phyloP scores from a whole-genome alignment of 2,113 vertebrate genomes.

The Crotophaga sulcirostris region DNA sequence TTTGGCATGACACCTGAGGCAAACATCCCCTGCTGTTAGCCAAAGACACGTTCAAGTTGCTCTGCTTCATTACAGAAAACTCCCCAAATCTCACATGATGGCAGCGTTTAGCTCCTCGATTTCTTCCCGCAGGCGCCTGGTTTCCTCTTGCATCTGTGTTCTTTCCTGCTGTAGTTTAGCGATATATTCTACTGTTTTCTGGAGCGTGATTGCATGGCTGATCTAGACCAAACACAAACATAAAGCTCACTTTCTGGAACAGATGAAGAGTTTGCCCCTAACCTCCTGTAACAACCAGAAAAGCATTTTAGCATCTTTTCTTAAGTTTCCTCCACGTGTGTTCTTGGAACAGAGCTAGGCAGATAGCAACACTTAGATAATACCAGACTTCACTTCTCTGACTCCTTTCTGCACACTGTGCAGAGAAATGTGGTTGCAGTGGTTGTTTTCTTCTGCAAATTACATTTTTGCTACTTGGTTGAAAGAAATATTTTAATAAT shows the following conservation, averaged over 20 bases:
- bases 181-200: conserved; percentile 95
- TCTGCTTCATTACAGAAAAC: not conserved
- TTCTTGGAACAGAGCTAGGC: not conserved
- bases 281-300: not conserved
- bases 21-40: not conserved
- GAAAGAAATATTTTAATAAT: not conserved
- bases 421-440: not conserved
- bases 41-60: conserved; percentile 4
- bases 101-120: conserved; percentile 90
- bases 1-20: not conserved
- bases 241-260: not conserved
- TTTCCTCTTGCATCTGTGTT: conserved; percentile 89
- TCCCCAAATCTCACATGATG: conserved; percentile 81
- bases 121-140: conserved; percentile 87
- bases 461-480: not conserved
- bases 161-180: conserved; percentile 94
- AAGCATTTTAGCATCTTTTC: not conserved
- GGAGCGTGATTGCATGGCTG: conserved; percentile 89
- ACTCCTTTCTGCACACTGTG: not conserved
- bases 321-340: not conserved
- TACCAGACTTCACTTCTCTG: not conserved
- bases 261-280: not conserved
- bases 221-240: conserved; percentile 75
- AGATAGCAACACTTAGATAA: not conserved
- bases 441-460: not conserved